Conservation (phyloP, 2,113 vertebrate species). For the Oreochromis niloticus region DNA sequence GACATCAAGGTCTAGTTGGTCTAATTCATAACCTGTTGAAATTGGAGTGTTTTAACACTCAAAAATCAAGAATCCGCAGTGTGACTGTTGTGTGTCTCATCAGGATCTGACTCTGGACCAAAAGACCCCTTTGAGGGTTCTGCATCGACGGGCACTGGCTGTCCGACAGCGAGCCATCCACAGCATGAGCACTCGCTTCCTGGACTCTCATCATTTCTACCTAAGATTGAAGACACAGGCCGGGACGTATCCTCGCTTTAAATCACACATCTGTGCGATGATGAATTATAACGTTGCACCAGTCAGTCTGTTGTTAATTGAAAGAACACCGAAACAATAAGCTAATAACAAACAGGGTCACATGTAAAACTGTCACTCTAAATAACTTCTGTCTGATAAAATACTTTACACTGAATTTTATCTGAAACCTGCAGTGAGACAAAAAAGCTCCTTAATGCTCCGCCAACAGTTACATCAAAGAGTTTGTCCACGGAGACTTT, state of each 20-base stretch:
- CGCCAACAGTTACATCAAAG: conserved; percentile 87
- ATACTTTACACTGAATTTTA: background rate
- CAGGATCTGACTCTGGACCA: conserved; percentile 90
- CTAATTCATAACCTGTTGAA: background rate
- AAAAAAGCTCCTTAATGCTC: conserved; percentile 64
- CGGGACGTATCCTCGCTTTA: conserved; percentile 87
- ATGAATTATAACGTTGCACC: background rate
- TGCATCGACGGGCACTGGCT: conserved; percentile 88
- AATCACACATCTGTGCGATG: background rate
- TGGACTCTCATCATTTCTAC: conserved; percentile 88
- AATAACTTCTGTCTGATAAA: fast-evolving
- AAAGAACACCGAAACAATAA: background rate
- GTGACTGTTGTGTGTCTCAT: background rate
- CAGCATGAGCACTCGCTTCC: conserved; percentile 78
- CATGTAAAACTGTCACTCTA: background rate
- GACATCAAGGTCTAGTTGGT: conserved; percentile 69
- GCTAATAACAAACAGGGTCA: background rate
- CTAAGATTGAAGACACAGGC: conserved; percentile 89
- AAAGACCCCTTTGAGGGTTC: conserved; percentile 92
- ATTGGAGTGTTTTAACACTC: background rate
- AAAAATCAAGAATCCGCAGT: background rate
- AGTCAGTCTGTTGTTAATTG: background rate
- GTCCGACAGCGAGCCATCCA: conserved; percentile 83
- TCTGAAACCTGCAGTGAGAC: background rate
- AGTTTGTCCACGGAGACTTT: conserved; percentile 97